Conservation (phyloP, 2,888 invertebrate species). For the Sialis fuliginosa region DNA sequence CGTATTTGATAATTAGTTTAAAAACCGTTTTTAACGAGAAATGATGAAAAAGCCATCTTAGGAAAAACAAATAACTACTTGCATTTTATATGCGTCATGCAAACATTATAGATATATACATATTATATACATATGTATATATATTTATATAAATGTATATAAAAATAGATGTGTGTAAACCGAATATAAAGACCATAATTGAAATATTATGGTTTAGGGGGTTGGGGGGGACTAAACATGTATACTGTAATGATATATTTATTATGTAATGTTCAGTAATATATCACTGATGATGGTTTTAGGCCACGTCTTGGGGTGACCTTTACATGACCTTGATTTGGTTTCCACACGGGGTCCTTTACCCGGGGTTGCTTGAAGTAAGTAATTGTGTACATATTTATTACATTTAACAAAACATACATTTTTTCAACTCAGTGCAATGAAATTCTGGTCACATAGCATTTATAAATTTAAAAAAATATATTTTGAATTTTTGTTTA, state of each 20-base stretch:
- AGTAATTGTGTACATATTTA: too few species aligned
- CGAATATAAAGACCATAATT: too few species aligned
- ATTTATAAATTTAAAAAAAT: neutral
- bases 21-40: too few species aligned
- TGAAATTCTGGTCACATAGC: neutral
- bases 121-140: neutral
- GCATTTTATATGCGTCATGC: too few species aligned
- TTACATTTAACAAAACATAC: neutral
- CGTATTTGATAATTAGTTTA: too few species aligned
- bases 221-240: too few species aligned
- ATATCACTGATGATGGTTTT: neutral
- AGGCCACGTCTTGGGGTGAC: constrained; percentile 53
- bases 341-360: constrained; percentile 58
- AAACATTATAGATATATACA: too few species aligned
- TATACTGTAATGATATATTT: too few species aligned
- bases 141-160: neutral
- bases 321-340: constrained; percentile 53
- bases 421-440: neutral
- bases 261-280: neutral
- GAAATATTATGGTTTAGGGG: too few species aligned
- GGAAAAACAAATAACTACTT: too few species aligned
- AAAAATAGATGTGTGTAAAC: neutral
- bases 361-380: constrained; percentile 23
- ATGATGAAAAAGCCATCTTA: too few species aligned
- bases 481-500: neutral